phyloP scores from a whole-genome alignment of 2,797 vertebrate species.

The Sebastiscus albofasciatus region DNA sequence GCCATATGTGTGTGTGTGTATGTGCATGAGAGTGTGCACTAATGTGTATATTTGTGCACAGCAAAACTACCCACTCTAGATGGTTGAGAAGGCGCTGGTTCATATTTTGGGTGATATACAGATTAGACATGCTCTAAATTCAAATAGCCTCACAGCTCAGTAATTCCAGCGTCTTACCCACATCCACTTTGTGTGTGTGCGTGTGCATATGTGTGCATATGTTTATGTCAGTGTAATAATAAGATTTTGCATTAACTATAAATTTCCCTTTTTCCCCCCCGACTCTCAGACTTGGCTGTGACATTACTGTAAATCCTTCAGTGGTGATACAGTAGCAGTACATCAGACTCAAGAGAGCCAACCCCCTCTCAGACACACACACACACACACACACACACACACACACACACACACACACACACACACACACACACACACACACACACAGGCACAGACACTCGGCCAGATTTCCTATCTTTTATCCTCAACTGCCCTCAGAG shows the following conservation, averaged over 20 bases:
- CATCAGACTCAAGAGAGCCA: constrained; percentile 34
- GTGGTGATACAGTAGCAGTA: constrained; percentile 33
- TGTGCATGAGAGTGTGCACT: background rate
- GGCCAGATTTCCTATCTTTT: constrained; percentile 42
- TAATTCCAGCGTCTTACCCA: constrained; percentile 32
- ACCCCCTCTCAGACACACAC: background rate
- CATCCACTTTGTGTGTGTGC: background rate
- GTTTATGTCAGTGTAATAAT: constrained; percentile 52
- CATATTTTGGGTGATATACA: constrained; percentile 60
- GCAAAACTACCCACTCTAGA: constrained; percentile 31
- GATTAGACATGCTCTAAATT: constrained; percentile 64
- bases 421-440: background rate
- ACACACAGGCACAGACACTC: background rate
- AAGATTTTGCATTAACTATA: constrained; percentile 38
- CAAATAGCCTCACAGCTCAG: constrained; percentile 49
- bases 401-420: background rate
- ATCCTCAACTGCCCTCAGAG: constrained; percentile 47
- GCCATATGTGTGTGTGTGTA: background rate
- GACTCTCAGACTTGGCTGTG: constrained; percentile 45
- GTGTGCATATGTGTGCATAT: constrained; percentile 7
- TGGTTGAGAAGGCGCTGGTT: constrained; percentile 30
- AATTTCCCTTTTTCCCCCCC: constrained; percentile 22
- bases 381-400: background rate
- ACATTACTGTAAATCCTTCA: constrained; percentile 64
- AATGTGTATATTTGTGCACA: constrained; percentile 4